Evolutionary conservation across 1,140 invertebrate genomes (phyloP).

Genomic region (Meloidogyne hapla): DNA sequence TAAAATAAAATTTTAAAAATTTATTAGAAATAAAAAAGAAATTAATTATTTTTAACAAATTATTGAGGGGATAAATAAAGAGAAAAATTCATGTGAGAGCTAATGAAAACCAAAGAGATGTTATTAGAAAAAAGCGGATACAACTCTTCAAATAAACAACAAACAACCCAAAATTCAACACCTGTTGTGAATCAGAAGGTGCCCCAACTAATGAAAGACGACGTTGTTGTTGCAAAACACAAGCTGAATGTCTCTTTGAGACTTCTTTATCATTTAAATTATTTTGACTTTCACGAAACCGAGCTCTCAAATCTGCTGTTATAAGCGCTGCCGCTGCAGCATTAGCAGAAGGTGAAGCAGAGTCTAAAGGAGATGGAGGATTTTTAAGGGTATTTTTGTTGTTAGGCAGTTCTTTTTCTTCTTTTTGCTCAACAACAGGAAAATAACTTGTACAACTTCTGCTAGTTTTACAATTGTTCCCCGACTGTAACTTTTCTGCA

Average conservation of each 20-base stretch:
- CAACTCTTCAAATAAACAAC: neutral
- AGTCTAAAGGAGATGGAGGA: neutral
- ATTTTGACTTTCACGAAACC: neutral
- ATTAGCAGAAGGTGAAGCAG: neutral
- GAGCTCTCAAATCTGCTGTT: neutral
- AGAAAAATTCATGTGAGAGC: no score
- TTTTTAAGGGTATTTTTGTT: neutral
- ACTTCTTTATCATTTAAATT: neutral
- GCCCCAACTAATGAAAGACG: slow-evolving; percentile 11
- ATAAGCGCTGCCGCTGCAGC: neutral
- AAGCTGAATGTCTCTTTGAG: neutral
- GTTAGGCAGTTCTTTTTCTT: neutral
- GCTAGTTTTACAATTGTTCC: neutral
- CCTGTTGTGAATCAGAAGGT: neutral
- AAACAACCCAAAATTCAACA: slow-evolving; percentile 15
- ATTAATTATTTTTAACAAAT: no score
- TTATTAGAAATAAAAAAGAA: no score
- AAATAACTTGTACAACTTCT: neutral
- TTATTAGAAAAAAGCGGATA: neutral
- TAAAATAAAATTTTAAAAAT: no score
- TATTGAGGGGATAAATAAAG: no score
- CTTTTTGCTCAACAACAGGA: neutral
- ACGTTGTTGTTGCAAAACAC: neutral
- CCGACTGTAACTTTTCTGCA: neutral
- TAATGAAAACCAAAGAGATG: no score